A percentile compares a stretch with the other conserved stretches of the same genome.
Evolutionary conservation across 2,888 invertebrate genomes (phyloP).

Genomic region (Aphodius sticticus): DNA sequence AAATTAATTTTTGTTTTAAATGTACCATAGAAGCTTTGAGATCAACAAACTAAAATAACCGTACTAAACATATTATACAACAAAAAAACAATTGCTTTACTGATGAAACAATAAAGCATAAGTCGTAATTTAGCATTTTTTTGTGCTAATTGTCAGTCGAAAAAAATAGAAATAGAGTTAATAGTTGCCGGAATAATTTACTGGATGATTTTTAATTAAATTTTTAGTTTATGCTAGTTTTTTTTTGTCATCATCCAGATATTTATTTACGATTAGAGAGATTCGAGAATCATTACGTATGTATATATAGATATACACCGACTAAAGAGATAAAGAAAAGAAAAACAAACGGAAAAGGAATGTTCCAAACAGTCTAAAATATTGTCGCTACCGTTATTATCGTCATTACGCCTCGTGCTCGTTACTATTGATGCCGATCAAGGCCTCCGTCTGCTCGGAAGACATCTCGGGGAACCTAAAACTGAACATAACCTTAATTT

Average conservation of each 20-base stretch:
- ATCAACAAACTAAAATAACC: neutral
- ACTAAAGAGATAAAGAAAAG: neutral
- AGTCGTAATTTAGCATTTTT: neutral
- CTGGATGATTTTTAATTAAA: too few relatives aligned
- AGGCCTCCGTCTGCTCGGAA: conserved; percentile 73
- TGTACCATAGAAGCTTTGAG: neutral
- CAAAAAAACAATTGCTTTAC: neutral
- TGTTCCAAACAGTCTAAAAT: conserved; percentile 19
- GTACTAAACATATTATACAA: neutral
- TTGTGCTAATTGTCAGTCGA: neutral
- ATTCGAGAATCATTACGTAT: neutral
- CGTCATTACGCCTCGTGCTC: conserved; percentile 64
- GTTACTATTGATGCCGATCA: conserved; percentile 68
- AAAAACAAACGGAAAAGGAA: neutral
- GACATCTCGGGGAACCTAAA: conserved; percentile 69
- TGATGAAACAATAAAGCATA: too few relatives aligned
- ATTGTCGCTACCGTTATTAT: neutral
- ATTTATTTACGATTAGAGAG: neutral
- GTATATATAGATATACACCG: neutral
- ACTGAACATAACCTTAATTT: conserved; percentile 44
- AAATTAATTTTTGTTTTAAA: neutral
- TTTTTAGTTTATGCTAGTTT: neutral
- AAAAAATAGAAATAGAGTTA: neutral
- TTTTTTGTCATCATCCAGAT: neutral
- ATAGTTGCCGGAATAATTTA: too few relatives aligned